phyloP scores from a whole-genome alignment of 2,113 vertebrate species.

The Indicator indicator region DNA sequence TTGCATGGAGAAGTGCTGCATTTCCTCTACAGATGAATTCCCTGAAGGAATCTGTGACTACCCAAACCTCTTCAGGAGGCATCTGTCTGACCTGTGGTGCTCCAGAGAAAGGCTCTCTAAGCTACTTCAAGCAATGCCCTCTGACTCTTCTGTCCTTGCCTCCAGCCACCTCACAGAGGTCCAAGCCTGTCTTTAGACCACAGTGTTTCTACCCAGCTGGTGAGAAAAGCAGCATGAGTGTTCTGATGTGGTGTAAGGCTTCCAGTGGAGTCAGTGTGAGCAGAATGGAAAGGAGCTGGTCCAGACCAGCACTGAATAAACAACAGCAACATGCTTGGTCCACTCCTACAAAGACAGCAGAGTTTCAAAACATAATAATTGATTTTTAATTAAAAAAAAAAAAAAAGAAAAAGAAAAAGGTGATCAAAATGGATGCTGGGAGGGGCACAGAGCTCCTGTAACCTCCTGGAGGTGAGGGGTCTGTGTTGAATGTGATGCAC shows the following conservation, averaged over 20 bases:
- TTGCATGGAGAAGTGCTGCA: not conserved
- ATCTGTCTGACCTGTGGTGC: not conserved
- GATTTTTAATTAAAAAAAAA: not conserved
- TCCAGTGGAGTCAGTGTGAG: not conserved
- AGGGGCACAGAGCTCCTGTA: not conserved
- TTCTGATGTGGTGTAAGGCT: not conserved
- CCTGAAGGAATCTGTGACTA: not conserved
- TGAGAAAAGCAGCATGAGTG: not conserved
- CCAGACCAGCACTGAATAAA: conserved; percentile 9
- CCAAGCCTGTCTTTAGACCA: not conserved
- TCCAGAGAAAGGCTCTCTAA: not conserved
- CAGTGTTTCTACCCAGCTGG: not conserved
- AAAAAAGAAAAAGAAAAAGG: too few species aligned
- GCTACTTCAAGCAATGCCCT: not conserved
- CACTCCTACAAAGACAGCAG: not conserved
- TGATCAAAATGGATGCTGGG: not conserved
- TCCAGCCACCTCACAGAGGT: not conserved
- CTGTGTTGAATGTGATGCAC: fast-evolving
- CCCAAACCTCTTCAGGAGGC: not conserved
- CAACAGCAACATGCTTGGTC: not conserved
- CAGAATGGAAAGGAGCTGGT: not conserved
- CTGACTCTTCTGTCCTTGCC: not conserved
- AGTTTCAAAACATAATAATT: not conserved
- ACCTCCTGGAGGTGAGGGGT: not conserved
- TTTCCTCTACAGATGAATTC: not conserved